Percentiles rank a stretch among this genome's conserved stretches.
Conservation (phyloP, 2,113 vertebrate species). For the Caranx ignobilis region DNA sequence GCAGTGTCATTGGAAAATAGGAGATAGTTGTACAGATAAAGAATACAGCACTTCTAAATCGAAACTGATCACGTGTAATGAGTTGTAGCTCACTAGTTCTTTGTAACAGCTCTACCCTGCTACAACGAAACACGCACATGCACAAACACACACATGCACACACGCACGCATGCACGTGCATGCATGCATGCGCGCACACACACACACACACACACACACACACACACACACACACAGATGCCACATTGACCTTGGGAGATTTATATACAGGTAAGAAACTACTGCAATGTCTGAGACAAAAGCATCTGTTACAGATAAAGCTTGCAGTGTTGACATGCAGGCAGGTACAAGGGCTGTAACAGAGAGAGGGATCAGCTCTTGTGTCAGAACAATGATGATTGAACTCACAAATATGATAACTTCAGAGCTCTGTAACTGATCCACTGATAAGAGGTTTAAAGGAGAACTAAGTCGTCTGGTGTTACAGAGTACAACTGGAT, state of each 20-base stretch:
- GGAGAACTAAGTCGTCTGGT: neutral
- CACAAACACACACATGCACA: too few relatives aligned
- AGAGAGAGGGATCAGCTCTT: constrained; percentile 11
- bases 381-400: constrained; percentile 24
- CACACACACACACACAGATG: too few relatives aligned
- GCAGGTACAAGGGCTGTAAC: constrained; percentile 8
- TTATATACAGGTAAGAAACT: neutral
- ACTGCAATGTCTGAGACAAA: constrained; percentile 1
- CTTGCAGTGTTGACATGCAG: neutral
- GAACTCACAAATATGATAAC: constrained; percentile 15
- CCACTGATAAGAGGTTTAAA: neutral
- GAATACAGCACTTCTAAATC: constrained; percentile 10
- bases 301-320: constrained; percentile 31
- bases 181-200: too few relatives aligned
- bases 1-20: neutral
- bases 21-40: neutral
- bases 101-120: neutral
- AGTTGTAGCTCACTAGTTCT: neutral
- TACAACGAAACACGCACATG: neutral
- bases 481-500: neutral
- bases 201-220: too few relatives aligned
- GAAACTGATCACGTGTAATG: constrained; percentile 12
- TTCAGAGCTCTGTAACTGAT: neutral
- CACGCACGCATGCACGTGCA: too few relatives aligned
- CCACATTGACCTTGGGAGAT: neutral